Base-by-base conservation (phyloP, 2,797 vertebrate genomes). In the Rhinophrynus dorsalis region DNA sequence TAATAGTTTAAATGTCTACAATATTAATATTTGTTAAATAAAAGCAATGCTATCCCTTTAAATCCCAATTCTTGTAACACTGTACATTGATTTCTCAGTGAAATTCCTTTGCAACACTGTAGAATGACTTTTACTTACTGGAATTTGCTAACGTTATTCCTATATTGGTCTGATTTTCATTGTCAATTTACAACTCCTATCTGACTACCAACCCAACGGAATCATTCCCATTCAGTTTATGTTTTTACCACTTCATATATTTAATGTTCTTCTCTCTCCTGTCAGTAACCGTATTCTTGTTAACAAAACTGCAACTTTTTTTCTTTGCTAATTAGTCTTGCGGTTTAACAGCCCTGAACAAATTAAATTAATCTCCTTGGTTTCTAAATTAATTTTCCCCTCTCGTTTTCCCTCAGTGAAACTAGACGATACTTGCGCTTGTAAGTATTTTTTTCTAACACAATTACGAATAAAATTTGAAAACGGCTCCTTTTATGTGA, bases 341-440 rank as follows among this genome's bases (percentile, higher is more conserved):
- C 61, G 50, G 56, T 51, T 33, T 45, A 79, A 78, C 76, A 76
- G 74, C 72, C 24, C 72, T 65, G 65, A 81, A 63, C 65, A 83
- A 81, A 83, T 83, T 83, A 57, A 80, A 80, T 80, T 80, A 80
- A 64, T 74, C 52, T 65, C 77, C 38, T 65, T 75, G 61, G 80
- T 79, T 83, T 79, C 75, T 24, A 60, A 78, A 74, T 76, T 75
- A 81, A 80, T 75, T 64, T 71, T 71, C 59, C n/a, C 56, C 59
- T 56, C 50, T 21, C 38, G 35, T 56, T 47, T 23, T 48, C 51
- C 51, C 17, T 71, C 5, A 70, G 58, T 62, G 57, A 70, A 63
- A 63, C 30, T 37, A 48, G 40, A 63, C 48, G 51, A 56, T 56
- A 71, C 47, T 56, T 63, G 57, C 56, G 38, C 40, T 27, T 11